A percentile compares a stretch with the other conserved stretches of the same genome.
Conservation (phyloP, 2,888 invertebrate species). For the Oeneis ivallda region DNA sequence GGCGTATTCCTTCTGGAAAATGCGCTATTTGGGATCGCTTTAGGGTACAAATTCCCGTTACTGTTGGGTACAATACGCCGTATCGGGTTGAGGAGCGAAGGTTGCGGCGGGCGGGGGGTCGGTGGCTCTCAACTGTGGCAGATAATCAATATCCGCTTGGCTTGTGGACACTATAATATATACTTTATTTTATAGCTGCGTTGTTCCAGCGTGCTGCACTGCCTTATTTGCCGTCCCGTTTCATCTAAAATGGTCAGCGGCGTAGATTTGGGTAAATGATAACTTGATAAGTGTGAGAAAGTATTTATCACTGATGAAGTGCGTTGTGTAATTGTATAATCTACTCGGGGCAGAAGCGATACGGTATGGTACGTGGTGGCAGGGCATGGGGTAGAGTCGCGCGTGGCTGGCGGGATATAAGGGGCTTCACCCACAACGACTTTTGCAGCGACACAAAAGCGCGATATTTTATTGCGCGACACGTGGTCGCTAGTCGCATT, state of each 20-base stretch:
- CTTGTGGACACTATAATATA: constrained; percentile 82
- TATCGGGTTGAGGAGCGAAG: constrained; percentile 44
- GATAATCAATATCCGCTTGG: constrained; percentile 83
- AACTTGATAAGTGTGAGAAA: constrained; percentile 82
- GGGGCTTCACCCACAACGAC: neutral
- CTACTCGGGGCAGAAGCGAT: constrained; percentile 70
- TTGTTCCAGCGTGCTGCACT: constrained; percentile 50
- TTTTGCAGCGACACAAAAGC: neutral
- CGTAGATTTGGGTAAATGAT: constrained; percentile 82
- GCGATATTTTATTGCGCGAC: neutral
- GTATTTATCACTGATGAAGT: constrained; percentile 81
- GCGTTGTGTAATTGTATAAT: constrained; percentile 80
- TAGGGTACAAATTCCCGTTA: constrained; percentile 58
- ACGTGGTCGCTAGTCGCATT: neutral
- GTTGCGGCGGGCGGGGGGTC: constrained; percentile 60
- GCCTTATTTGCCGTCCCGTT: constrained; percentile 55
- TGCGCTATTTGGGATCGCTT: constrained; percentile 49
- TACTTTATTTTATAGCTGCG: constrained; percentile 75
- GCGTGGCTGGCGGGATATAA: neutral
- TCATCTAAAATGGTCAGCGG: constrained; percentile 81
- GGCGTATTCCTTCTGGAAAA: constrained; percentile 50
- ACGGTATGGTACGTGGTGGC: constrained; percentile 44
- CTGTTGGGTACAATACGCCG: constrained; percentile 53
- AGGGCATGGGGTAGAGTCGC: constrained; percentile 36
- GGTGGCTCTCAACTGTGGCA: constrained; percentile 82